Percentiles rank a stretch among this genome's conserved stretches.
These are phyloP conservation scores for Mustela lutreola DNA, from an alignment of 2,113 vertebrate genomes.

Conservation along the genomic window DNA sequence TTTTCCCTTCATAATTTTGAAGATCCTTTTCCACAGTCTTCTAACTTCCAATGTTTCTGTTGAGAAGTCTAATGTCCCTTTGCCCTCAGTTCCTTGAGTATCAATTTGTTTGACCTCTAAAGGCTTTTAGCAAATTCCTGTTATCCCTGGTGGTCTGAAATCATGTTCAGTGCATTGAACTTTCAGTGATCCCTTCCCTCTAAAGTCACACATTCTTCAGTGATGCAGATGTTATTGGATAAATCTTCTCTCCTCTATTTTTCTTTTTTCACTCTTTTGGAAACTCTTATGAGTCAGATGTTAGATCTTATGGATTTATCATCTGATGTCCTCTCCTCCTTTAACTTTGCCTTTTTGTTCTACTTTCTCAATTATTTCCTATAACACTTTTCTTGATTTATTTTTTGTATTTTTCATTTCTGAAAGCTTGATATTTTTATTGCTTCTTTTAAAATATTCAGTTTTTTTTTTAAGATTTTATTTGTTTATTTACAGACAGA, in stretches of 20 bases:
- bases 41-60: background rate
- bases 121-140: background rate
- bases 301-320: background rate
- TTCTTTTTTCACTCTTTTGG: background rate
- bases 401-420: background rate
- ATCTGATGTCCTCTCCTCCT: background rate
- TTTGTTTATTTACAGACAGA: too few species aligned
- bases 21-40: background rate
- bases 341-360: background rate
- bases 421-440: background rate
- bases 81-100: background rate
- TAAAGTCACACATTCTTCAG: background rate
- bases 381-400: background rate
- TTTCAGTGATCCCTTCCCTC: background rate
- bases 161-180: background rate
- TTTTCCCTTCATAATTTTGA: background rate
- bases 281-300: background rate
- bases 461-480: background rate
- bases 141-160: background rate
- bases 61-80: background rate
- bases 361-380: background rate
- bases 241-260: background rate
- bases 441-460: background rate
- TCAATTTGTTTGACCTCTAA: background rate
- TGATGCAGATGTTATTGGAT: background rate